Evolutionary conservation across 2,113 vertebrate species (phyloP).

Genomic region (Pycnonotus jocosus): DNA sequence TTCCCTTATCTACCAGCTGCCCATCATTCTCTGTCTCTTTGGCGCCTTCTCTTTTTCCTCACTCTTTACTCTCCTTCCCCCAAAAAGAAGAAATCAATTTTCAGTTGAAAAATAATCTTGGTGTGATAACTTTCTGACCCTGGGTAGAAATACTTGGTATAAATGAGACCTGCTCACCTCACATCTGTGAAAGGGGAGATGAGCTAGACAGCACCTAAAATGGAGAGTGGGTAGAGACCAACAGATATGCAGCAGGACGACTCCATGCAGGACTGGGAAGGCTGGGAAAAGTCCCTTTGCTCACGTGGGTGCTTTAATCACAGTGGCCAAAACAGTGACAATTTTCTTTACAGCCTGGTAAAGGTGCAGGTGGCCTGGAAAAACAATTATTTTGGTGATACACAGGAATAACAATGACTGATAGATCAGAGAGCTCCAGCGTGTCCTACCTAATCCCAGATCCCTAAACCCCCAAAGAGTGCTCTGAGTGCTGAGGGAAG

Average conservation of each 20-base stretch:
- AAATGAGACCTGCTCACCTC: not conserved
- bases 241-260: not conserved
- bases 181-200: not conserved
- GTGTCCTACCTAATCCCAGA: not conserved
- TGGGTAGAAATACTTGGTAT: not conserved
- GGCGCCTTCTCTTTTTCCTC: not conserved
- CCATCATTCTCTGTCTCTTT: conserved; percentile 11
- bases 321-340: not conserved
- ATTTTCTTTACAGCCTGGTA: not conserved
- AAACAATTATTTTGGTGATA: not conserved
- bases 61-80: not conserved
- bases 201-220: not conserved
- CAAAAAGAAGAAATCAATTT: not conserved
- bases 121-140: not conserved
- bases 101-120: not conserved
- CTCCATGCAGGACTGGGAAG: not conserved
- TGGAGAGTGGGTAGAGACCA: not conserved
- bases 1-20: conserved; percentile 33
- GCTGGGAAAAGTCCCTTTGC: not conserved
- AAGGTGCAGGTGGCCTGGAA: not conserved
- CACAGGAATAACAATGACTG: not conserved
- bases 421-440: not conserved
- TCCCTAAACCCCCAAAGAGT: not conserved
- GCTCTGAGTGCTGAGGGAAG: not conserved
- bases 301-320: not conserved